Conservation (phyloP, 2,888 invertebrate species). For the Nephrotoma guestfalica region DNA sequence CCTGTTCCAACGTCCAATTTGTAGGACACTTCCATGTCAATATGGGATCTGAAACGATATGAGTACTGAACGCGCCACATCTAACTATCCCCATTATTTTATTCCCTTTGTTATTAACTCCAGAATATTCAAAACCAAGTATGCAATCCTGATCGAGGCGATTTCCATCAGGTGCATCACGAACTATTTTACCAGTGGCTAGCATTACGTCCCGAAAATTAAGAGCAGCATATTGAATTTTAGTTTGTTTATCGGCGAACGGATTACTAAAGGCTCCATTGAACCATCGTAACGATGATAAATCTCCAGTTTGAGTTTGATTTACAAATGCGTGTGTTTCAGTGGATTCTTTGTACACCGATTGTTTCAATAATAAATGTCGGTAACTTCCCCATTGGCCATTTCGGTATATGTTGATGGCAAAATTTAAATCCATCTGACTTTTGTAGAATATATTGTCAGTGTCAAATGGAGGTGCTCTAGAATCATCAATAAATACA, state of each 20-base stretch:
- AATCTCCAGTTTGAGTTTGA: constrained; percentile 64
- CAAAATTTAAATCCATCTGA: constrained; percentile 57
- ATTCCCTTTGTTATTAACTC: constrained; percentile 40
- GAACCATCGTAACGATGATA: constrained; percentile 23
- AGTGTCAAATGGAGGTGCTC: constrained; percentile 50
- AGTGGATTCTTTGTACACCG: constrained; percentile 28
- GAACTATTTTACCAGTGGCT: constrained; percentile 76
- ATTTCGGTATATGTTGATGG: constrained; percentile 59
- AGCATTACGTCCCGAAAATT: constrained; percentile 95
- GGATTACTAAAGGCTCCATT: too few species aligned
- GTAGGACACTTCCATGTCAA: constrained; percentile 53
- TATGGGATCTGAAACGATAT: constrained; percentile 32
- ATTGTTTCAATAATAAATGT: constrained; percentile 50
- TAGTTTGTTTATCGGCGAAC: constrained; percentile 38
- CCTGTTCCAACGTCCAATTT: constrained; percentile 57
- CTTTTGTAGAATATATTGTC: constrained; percentile 46
- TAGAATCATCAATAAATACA: constrained; percentile 45
- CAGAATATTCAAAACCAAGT: constrained; percentile 54
- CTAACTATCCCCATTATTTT: constrained; percentile 49
- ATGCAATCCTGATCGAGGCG: constrained; percentile 49
- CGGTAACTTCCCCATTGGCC: constrained; percentile 60
- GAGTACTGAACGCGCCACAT: constrained; percentile 39
- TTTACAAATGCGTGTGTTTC: constrained; percentile 63
- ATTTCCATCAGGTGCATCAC: constrained; percentile 59
- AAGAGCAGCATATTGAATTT: constrained; percentile 60